Evolutionary conservation across 2,888 invertebrate genomes (phyloP), one percentile per base, ranked within the genome.

Genomic region (Cephus nigrinus): DNA sequence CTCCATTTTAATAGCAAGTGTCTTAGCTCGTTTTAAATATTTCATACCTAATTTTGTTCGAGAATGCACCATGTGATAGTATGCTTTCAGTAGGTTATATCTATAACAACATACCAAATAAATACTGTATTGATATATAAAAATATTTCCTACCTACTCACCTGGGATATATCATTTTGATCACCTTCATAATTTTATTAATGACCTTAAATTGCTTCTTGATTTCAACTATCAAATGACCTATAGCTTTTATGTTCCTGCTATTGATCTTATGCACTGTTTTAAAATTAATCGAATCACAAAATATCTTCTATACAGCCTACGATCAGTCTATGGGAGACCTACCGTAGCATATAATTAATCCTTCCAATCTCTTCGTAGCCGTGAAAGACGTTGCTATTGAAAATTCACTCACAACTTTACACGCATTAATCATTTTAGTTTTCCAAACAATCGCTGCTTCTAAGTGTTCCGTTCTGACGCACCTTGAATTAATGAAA

Each of bases 391-490:
- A 90, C 75, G 92, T 92, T 69, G 91, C 83, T 3, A 91, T 84
- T 2, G 89, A 86, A 68, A 90, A 88, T 40, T 90, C 86, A 12
- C 83, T 90, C 73, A 88, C 86, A 23, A 88, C 82, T 1, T 85
- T 80, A 40, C 87, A 81, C 1, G 90, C 84, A 11, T 90, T 86
- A 15, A 92, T 89, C 72, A 93, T 92, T 85, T 92, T 93, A 68
- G 92, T 92, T 79, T 92, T 92, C 94, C 94, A 94, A 23, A 93
- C 85, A 5, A 92, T 90, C 0, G 93, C 92, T 36, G 92, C 92
- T 86, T 94, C 94, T 93, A 94, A 94, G 69, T 93, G 92, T 35
- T 92, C 92, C 69, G 92, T 92, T 83, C 95, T 91, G 23, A 94
- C 88, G 40, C 93, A 93, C 92, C 94, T 94, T 75, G 75, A 76